Evolutionary conservation across 2,113 vertebrate genomes (phyloP).

Genomic region (Aphyosemion australe): DNA sequence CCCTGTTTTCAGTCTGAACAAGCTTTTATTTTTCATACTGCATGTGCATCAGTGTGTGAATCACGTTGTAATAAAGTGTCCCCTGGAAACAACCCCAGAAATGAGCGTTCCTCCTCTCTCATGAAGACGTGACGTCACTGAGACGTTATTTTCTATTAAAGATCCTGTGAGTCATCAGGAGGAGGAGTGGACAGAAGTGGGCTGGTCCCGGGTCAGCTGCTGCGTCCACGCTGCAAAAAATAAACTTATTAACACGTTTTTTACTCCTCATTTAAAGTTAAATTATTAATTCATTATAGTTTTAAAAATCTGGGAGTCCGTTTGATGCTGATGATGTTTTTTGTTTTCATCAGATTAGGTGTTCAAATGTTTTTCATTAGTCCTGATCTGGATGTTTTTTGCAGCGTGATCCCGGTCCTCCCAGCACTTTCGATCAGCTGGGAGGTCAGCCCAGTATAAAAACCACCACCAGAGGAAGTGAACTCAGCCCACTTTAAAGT

Average conservation of each 20-base stretch:
- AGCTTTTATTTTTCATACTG: slow-evolving; percentile 31
- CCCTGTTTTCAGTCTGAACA: slow-evolving; percentile 27
- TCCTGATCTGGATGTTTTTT: slow-evolving; percentile 19
- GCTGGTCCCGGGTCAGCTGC: slow-evolving; percentile 71
- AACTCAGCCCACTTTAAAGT: slow-evolving; percentile 1
- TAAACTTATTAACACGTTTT: neutral
- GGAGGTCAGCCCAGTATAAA: slow-evolving; percentile 60
- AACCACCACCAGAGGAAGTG: slow-evolving; percentile 22
- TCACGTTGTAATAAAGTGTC: slow-evolving; percentile 48
- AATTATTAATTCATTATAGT: accelerated
- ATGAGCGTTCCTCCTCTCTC: slow-evolving; percentile 20
- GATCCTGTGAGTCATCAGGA: slow-evolving; percentile 65
- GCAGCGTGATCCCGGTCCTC: slow-evolving; percentile 46
- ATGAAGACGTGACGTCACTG: slow-evolving; percentile 63
- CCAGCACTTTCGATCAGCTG: slow-evolving; percentile 56
- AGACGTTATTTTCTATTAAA: slow-evolving; percentile 74
- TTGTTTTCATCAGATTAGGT: accelerated
- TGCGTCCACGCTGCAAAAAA: slow-evolving; percentile 55
- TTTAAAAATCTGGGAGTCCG: no score
- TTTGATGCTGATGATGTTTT: accelerated
- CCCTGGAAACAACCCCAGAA: slow-evolving; percentile 3
- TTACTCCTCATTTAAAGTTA: neutral
- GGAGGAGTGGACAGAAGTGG: slow-evolving; percentile 41
- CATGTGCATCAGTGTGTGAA: slow-evolving; percentile 38
- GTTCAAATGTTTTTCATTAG: neutral